A percentile compares a stretch with the other conserved stretches of the same genome.
These are phyloP conservation scores for Semnopithecus entellus DNA, from an alignment of 2,113 vertebrate genomes.

Conservation along the genomic window DNA sequence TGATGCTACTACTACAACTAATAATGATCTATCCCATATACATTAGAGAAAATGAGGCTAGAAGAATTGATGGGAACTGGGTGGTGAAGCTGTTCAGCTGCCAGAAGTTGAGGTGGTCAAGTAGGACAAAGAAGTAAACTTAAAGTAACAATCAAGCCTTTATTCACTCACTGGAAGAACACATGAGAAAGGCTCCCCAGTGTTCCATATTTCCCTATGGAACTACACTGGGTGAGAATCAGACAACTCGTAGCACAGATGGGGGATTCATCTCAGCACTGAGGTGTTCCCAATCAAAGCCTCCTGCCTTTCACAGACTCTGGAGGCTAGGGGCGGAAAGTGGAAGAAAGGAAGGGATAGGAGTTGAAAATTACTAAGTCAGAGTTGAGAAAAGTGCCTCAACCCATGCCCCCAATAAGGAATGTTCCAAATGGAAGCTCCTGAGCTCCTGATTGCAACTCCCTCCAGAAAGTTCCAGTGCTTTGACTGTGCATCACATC, in stretches of 20 bases:
- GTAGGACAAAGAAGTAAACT: background rate
- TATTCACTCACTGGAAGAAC: background rate
- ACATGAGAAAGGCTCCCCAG: background rate
- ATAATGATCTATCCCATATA: background rate
- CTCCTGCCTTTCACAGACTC: background rate
- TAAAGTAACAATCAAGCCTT: background rate
- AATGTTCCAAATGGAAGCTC: background rate
- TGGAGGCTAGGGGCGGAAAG: background rate
- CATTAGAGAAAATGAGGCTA: background rate
- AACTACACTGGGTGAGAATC: background rate
- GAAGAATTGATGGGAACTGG: background rate
- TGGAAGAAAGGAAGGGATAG: background rate
- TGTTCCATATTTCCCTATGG: background rate
- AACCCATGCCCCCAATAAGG: background rate
- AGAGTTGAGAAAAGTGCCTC: background rate
- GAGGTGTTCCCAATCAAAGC: background rate
- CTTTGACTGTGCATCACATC: background rate
- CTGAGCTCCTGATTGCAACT: background rate
- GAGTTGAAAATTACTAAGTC: background rate
- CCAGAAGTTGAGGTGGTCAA: background rate
- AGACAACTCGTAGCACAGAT: background rate
- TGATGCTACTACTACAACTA: background rate
- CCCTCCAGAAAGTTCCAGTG: background rate
- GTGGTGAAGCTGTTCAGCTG: background rate
- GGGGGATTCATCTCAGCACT: background rate